Conservation (phyloP, 1,140 invertebrate species). For the Caenorhabditis latens region DNA sequence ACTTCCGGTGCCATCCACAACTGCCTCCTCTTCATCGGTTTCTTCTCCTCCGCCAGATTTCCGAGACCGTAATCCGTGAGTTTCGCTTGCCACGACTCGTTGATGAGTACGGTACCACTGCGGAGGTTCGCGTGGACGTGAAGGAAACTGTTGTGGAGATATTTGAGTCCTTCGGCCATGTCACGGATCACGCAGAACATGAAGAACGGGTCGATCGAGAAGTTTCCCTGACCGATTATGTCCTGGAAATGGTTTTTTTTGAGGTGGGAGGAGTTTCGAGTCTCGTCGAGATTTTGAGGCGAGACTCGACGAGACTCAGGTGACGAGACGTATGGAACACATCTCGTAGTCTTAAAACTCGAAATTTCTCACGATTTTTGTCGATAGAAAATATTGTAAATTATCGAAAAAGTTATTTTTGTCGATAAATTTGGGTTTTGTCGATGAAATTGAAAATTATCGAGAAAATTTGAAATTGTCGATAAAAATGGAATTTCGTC, state of each 20-base stretch:
- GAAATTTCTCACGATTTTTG: too few species aligned
- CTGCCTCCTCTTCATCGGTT: slow-evolving; percentile 52
- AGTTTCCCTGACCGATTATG: slow-evolving; percentile 60
- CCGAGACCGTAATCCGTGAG: slow-evolving; percentile 65
- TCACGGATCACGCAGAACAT: slow-evolving; percentile 64
- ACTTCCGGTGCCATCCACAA: slow-evolving; percentile 65
- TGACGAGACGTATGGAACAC: too few species aligned
- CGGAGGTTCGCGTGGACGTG: slow-evolving; percentile 60
- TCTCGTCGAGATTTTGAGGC: too few species aligned
- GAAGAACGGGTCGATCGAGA: slow-evolving; percentile 63
- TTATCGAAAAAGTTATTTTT: too few species aligned
- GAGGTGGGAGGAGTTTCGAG: too few species aligned
- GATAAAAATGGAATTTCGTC: too few species aligned
- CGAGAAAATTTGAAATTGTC: too few species aligned
- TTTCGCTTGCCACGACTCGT: slow-evolving; percentile 68
- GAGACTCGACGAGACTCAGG: too few species aligned
- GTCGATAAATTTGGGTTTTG: too few species aligned
- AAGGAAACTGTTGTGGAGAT: slow-evolving; percentile 65
- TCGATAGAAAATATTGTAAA: too few species aligned
- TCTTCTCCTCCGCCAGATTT: slow-evolving; percentile 52
- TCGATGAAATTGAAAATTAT: too few species aligned
- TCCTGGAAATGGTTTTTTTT: slow-evolving; percentile 22
- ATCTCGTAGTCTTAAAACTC: too few species aligned
- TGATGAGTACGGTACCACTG: slow-evolving; percentile 65
- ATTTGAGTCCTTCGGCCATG: slow-evolving; percentile 64